Evolutionary conservation across 1,140 invertebrate species (phyloP), one percentile per base, ranked within the genome.

Genomic region (Aphaenogaster floridana): DNA sequence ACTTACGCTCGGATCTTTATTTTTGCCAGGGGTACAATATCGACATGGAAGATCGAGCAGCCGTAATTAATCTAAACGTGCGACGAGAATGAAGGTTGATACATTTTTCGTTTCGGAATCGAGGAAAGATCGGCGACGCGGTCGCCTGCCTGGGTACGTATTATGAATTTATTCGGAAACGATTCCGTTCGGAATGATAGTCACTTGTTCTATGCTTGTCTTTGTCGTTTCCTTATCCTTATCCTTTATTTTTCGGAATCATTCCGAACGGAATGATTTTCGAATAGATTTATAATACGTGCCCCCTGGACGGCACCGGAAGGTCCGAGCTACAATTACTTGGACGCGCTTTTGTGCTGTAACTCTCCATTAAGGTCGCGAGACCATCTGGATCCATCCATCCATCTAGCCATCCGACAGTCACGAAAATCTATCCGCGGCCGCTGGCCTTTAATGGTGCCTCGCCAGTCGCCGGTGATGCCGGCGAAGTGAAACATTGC

Each of bases 401-500:
- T 36, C 5, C 45, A 52, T 80, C 45, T n/a, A 39, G 9, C 48
- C 15, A 11, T 39, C 39, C 13, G 21, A 63, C 8, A 39, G 9
- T 54, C 48, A 15, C 48, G 15, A 71, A 71, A 81, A 71, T 81
- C 39, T 28, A 71, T 48, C 8, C 48, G 36, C 36, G 45, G 7
- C 8, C 39, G 17, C n/a, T 48, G 17, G 45, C 36, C 36, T 52
- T 39, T 54, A 42, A 54, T 15, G 8, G 72, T 15, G 42, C 15
- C n/a, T 52, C 13, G 21, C 6, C 54, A 17, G 50, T 52, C 13
- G 21, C 6, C 54, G 28, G 50, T 50, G 9, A 68, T 52, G 5
- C 68, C 52, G 42, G 15, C 80, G 45, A 17, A 72, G 80, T 48
- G 17, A 39, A 76, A 45, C 57, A 48, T 59, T 34, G 54, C 68